Conservation (phyloP, 2,797 vertebrate species). For the Neosalanx taihuensis region DNA sequence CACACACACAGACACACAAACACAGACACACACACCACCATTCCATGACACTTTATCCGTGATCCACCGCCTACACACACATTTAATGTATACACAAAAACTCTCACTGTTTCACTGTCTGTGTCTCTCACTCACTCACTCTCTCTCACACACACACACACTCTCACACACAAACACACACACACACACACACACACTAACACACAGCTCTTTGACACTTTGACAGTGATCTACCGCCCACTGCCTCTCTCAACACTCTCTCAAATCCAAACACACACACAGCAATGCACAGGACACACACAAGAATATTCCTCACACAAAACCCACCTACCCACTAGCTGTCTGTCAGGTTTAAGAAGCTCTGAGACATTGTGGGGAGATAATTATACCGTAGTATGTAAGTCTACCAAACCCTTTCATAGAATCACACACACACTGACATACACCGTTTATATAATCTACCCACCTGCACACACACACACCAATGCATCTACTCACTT, state of each 20-base stretch:
- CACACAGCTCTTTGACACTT: conserved; percentile 58
- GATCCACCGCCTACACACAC: conserved; percentile 47
- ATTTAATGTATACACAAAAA: conserved; percentile 55
- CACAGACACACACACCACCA: conserved; percentile 1
- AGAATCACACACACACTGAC: neutral
- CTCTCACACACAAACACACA: conserved; percentile 25
- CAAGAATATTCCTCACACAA: conserved; percentile 46
- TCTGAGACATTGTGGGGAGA: conserved; percentile 19
- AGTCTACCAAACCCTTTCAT: neutral
- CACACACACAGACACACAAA: conserved; percentile 1
- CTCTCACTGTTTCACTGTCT: neutral
- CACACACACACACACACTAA: conserved; percentile 28
- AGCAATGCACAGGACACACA: conserved; percentile 26
- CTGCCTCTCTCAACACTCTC: conserved; percentile 61
- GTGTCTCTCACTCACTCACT: neutral
- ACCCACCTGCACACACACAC: conserved; percentile 4
- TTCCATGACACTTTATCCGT: conserved; percentile 55
- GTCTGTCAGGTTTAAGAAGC: conserved; percentile 56
- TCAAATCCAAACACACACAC: conserved; percentile 49
- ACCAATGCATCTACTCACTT: neutral
- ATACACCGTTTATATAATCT: neutral
- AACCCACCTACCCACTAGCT: conserved; percentile 68
- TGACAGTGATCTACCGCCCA: conserved; percentile 71
- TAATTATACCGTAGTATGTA: neutral
- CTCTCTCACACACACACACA: conserved; percentile 14